These are phyloP conservation scores for Cephalopterus ornatus DNA, from an alignment of 2,113 vertebrate genomes.

Conservation along the genomic window DNA sequence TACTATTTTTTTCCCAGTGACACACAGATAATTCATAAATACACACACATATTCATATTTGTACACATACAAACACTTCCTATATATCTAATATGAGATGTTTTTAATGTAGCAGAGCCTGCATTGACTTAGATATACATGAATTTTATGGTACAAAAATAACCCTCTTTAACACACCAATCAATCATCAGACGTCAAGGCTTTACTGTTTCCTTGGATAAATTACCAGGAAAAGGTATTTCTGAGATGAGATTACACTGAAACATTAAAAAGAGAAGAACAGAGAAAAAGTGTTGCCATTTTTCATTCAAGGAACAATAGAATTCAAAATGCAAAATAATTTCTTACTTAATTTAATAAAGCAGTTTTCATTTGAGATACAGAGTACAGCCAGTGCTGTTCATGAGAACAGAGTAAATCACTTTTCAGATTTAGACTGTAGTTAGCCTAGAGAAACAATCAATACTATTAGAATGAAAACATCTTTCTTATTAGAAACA, in stretches of 20 bases:
- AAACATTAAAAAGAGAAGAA: background rate
- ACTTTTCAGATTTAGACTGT: background rate
- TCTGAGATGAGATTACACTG: background rate
- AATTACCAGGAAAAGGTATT: background rate
- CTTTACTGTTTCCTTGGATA: background rate
- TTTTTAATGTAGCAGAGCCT: background rate
- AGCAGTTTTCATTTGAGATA: background rate
- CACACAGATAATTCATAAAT: background rate
- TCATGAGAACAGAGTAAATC: background rate
- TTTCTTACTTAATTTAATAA: background rate
- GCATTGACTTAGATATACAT: background rate
- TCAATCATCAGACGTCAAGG: background rate
- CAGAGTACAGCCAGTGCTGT: background rate
- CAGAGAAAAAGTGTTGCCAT: background rate
- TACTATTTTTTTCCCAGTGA: background rate
- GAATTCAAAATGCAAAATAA: background rate
- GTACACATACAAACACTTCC: fast-evolving
- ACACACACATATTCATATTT: fast-evolving
- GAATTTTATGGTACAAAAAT: background rate
- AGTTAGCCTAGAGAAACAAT: background rate
- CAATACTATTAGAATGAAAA: background rate
- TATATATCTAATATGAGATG: background rate
- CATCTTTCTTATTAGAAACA: background rate
- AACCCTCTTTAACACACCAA: background rate
- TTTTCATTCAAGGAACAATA: background rate